Base-by-base conservation (phyloP, 2,797 vertebrate genomes). In the Sardinella longiceps region DNA sequence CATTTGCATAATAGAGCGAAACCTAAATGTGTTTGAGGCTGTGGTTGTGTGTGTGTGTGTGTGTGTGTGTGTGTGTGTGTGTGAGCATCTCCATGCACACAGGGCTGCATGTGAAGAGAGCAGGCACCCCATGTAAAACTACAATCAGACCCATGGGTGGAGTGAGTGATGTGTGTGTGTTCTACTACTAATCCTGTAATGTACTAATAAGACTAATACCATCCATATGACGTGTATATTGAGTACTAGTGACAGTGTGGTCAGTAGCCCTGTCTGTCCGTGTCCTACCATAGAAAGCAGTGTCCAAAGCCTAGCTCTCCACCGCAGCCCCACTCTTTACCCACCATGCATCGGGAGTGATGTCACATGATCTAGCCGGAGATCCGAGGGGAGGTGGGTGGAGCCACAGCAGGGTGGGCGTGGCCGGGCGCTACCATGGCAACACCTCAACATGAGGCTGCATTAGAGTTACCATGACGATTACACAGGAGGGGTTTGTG, bases 1-100 rank as follows among this genome's bases (percentile, higher is more conserved):
- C 92, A 93, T 94, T 96, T 96, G 95, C 95, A 96, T 96, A 96
- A 94, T 94, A 91, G 94, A 86, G 89, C 46, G 46, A 77, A n/a
- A n/a, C n/a, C n/a, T 85, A 87, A 82, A 18, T 86, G 85, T 84
- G 86, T 89, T 80, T 83, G 86, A 87, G 86, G 83, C 84, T 85
- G 50, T 83, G 81, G 70, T 28, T 28, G 77, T 86, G 85, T 74
- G 82, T 85, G 81, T 70, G 83, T 85, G 82, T 53, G 50, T 18
- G 50, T 51, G 50, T 51, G n/a, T n/a, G n/a, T n/a, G n/a, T n/a
- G n/a, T n/a, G n/a, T n/a, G 51, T 53, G 46, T 0, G 3, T 53
- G 51, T 53, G 51, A 92, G 91, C 91, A 89, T 92, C 90, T 92
- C 89, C 91, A 90, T 92, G 92, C 89, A 89, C 91, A 90, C 91